Base-by-base conservation (phyloP, 1,140 invertebrate genomes). In the Goniozus legneri region DNA sequence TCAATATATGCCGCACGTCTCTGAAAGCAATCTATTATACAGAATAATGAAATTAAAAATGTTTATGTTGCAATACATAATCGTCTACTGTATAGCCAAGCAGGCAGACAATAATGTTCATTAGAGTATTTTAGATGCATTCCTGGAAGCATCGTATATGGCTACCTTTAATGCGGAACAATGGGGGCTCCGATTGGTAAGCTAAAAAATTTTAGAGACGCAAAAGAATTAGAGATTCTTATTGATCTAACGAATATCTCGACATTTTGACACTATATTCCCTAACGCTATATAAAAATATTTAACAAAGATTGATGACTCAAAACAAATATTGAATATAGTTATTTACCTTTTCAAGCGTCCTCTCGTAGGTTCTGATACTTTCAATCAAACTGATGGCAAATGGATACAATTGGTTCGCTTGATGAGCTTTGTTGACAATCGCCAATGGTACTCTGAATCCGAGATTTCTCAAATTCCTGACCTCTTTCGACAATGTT, bases 311-410 rank as follows among this genome's bases (percentile, higher is more conserved):
- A n/a, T n/a, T n/a, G n/a, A n/a, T n/a, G n/a, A n/a, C n/a, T n/a
- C n/a, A n/a, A n/a, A n/a, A n/a, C n/a, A n/a, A n/a, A n/a, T n/a
- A n/a, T n/a, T n/a, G n/a, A n/a, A n/a, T n/a, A n/a, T n/a, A n/a
- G n/a, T n/a, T 31, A 54, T 64, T 77, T 81, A 95, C 92, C 87
- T 97, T 97, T 77, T 98, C 94, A 63, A 97, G 77, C 3, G 94
- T 96, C 66, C 92, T 84, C 69, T 98, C 94, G 68, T 99, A 99
- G 4, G 95, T 96, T 52, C 93, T 83, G 14, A 98, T 91, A 71
- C 94, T 97, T 75, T 99, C 96, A 67, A 98, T 97, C 32, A 99
- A 79, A 3, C 96, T 98, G 58, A 99, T 98, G 4, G 97, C 97
- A 78, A 95, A 99, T 2, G 97, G 97, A 76, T 99, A 99, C 1